Conservation (phyloP, 2,797 vertebrate genomes). For the Busarellus nigricollis region DNA sequence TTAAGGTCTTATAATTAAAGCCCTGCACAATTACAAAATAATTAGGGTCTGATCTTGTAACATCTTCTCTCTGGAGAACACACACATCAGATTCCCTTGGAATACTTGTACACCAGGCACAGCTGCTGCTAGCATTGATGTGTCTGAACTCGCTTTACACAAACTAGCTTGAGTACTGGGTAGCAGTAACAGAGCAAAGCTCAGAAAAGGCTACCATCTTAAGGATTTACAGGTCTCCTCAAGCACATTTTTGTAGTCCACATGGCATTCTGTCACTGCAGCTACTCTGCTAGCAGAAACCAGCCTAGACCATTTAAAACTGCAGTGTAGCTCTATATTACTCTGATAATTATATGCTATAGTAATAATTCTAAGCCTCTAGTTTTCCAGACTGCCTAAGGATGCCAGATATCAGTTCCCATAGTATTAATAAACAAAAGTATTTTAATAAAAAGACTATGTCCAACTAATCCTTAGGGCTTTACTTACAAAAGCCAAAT, state of each 20-base stretch:
- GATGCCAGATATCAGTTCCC: not conserved
- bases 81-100: not conserved
- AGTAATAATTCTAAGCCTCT: not conserved
- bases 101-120: not conserved
- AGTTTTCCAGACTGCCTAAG: not conserved
- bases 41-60: not conserved
- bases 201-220: not conserved
- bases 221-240: not conserved
- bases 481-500: not conserved
- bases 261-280: not conserved
- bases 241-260: not conserved
- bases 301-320: not conserved
- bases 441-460: not conserved
- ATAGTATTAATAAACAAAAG: not conserved
- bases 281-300: not conserved
- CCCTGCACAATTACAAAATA: constrained; percentile 28
- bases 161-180: not conserved
- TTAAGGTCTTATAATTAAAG: constrained; percentile 30
- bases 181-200: not conserved
- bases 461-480: not conserved
- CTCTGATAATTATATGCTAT: not conserved
- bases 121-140: not conserved
- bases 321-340: not conserved
- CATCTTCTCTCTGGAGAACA: not conserved
- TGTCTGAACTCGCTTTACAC: not conserved